Conservation (phyloP, 2,797 vertebrate genomes). For the Tragelaphus eurycerus region DNA sequence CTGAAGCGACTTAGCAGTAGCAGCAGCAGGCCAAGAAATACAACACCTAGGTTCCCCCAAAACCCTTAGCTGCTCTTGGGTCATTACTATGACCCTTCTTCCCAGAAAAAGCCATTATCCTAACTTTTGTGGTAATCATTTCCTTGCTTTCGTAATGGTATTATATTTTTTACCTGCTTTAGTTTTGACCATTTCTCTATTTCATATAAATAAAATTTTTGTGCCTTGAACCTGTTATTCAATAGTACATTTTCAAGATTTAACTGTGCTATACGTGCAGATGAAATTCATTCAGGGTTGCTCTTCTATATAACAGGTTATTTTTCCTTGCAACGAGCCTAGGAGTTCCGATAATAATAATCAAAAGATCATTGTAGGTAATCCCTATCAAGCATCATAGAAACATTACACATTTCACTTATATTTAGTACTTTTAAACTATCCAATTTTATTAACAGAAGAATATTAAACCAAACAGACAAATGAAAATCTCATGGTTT, state of each 20-base stretch:
- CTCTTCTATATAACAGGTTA: background rate
- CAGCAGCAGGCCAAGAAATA: background rate
- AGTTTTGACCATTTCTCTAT: conserved; percentile 8
- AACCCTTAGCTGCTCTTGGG: background rate
- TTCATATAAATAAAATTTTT: conserved; percentile 27
- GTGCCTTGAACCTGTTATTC: background rate
- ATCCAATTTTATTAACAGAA: conserved; percentile 20
- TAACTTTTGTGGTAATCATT: background rate
- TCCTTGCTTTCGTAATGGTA: background rate
- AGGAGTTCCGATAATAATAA: background rate
- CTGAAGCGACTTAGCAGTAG: too few species aligned
- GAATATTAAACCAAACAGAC: conserved; percentile 14
- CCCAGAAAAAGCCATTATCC: background rate
- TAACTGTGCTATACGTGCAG: background rate
- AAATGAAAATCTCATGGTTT: conserved; percentile 12
- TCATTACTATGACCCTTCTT: background rate
- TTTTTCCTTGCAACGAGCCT: conserved; percentile 5
- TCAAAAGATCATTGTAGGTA: background rate
- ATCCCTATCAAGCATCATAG: background rate
- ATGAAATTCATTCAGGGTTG: conserved; percentile 10
- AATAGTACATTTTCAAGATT: background rate
- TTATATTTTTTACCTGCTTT: background rate
- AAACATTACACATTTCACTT: background rate
- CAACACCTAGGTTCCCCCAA: background rate
- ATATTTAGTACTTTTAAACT: conserved; percentile 36